Evolutionary conservation across 2,797 vertebrate genomes (phyloP).

Genomic region (Myotis pilosus): DNA sequence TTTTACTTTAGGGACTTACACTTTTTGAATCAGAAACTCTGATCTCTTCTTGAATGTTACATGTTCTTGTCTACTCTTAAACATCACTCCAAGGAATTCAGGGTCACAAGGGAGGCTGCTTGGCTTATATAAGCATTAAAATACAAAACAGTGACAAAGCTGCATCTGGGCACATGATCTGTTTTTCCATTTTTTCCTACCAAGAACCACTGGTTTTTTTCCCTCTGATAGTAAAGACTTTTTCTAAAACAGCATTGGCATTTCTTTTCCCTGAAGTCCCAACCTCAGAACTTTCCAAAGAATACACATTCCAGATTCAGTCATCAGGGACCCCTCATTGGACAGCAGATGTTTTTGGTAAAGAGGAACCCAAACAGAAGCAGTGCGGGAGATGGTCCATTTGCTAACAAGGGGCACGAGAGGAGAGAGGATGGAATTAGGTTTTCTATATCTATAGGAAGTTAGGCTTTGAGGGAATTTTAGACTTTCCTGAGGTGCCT

Average conservation of each 20-base stretch:
- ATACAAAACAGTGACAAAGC: background rate
- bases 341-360: constrained; percentile 6
- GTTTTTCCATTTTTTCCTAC: background rate
- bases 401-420: background rate
- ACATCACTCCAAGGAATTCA: background rate
- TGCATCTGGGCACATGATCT: background rate
- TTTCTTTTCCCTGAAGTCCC: constrained; percentile 12
- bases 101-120: background rate
- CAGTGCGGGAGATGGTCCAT: background rate
- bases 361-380: constrained; percentile 6
- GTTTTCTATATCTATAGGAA: background rate
- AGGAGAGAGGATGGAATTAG: background rate
- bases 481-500: background rate
- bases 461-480: background rate
- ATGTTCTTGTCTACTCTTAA: background rate
- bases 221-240: background rate
- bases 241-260: constrained; percentile 43
- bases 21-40: background rate
- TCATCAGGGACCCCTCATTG: background rate
- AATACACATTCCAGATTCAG: constrained; percentile 38
- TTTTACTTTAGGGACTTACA: background rate
- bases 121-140: background rate
- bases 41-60: background rate
- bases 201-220: constrained; percentile 23
- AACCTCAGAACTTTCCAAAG: constrained; percentile 32